Evolutionary conservation across 2,888 invertebrate species (phyloP), one percentile per base, ranked within the genome.

Genomic region (Opisthograptis luteolata): DNA sequence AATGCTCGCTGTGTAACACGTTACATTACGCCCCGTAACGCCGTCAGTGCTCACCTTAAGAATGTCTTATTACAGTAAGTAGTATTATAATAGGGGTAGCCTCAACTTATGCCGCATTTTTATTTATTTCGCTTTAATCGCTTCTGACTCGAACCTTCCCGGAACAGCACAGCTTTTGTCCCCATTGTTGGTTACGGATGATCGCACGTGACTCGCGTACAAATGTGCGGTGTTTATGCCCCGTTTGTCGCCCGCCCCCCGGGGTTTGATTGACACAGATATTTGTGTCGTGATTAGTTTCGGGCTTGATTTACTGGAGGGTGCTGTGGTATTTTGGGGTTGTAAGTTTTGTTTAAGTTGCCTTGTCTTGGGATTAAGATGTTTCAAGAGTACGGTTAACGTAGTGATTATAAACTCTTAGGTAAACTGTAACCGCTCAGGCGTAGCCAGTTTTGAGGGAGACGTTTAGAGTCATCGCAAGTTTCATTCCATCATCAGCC

Each of bases 171-270:
- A 53, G 56, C 59, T 59, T 58, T 54, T 50, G 54, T 52, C 35
- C 74, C 77, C 77, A 81, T 83, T 82, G 83, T 81, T 72, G 83
- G 81, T 75, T 78, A 79, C 77, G 76, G 81, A 79, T 82, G 83
- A 80, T 73, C 76, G 82, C 76, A 70, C 87, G 87, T 87, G 87
- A 80, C 81, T 73, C 55, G 70, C 60, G 62, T 84, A 78, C 81
- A 73, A 84, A 85, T 77, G 76, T 64, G 60, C 70, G 65, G 64
- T 75, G 74, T 74, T 80, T 77, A 74, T 69, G 66, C 66, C 65
- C 66, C 71, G 79, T 76, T 79, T 77, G 80, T 79, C 69, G 64
- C 56, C 68, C 75, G 54, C 58, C 60, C 58, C 60, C 62, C 58
- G 62, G 50, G 49, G 64, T 81, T 81, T 84, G 83, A 85, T 82